phyloP scores from a whole-genome alignment of 2,888 invertebrate species.

The Rhamnusium bicolor region DNA sequence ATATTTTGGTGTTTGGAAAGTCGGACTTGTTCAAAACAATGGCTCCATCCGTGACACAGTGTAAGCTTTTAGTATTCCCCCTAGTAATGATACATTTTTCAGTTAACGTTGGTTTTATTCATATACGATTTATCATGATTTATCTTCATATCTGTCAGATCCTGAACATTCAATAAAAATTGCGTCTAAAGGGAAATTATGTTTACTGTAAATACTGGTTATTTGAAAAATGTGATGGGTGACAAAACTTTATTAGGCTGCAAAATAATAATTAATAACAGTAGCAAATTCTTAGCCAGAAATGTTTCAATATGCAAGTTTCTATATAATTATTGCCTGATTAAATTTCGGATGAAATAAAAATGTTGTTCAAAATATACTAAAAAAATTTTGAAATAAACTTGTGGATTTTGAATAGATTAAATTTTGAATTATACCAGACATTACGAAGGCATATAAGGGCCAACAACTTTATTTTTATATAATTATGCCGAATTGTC shows the following conservation, averaged over 20 bases:
- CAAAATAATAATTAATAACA: background rate
- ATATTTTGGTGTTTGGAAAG: background rate
- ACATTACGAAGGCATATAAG: no score
- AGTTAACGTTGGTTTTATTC: constrained; percentile 21
- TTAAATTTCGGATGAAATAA: no score
- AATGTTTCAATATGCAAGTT: no score
- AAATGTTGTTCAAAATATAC: no score
- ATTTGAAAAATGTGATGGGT: background rate
- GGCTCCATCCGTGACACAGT: background rate
- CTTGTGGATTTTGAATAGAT: no score
- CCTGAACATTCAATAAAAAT: constrained; percentile 31
- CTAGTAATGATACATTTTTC: constrained; percentile 15
- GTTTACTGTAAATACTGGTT: constrained; percentile 10
- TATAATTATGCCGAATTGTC: no score
- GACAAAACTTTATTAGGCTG: background rate
- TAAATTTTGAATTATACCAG: no score
- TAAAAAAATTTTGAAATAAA: no score
- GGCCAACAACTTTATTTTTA: no score
- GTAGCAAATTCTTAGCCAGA: no score
- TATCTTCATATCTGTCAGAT: constrained; percentile 32
- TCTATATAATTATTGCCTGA: no score
- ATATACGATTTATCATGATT: constrained; percentile 29
- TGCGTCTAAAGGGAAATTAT: constrained; percentile 17
- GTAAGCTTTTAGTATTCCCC: constrained; percentile 18
- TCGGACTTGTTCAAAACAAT: background rate